phyloP scores from a whole-genome alignment of 1,140 invertebrate genomes.

The Halyomorpha halys region DNA sequence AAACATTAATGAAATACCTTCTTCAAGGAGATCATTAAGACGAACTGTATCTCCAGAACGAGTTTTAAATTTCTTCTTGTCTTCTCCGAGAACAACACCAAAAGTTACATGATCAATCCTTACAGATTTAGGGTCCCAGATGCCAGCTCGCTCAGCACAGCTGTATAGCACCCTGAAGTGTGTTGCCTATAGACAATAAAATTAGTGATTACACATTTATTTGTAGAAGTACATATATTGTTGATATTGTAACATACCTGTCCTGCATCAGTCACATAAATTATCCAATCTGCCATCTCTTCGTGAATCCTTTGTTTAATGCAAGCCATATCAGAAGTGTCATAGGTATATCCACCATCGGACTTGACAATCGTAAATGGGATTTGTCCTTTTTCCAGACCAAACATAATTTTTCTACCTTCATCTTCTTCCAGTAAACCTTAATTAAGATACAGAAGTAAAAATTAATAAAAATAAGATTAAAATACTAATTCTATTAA shows the following conservation, averaged over 20 bases:
- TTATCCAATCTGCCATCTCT: constrained; percentile 80
- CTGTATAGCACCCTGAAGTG: constrained; percentile 72
- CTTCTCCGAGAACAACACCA: constrained; percentile 95
- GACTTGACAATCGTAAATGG: constrained; percentile 95
- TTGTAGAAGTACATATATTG: neutral
- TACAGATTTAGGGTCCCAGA: constrained; percentile 49
- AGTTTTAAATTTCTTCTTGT: constrained; percentile 99
- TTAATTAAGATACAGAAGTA: constrained; percentile 23
- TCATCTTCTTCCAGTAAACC: constrained; percentile 74
- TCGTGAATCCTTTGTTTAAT: constrained; percentile 79
- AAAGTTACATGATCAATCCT: constrained; percentile 87
- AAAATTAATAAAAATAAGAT: constrained; percentile 21
- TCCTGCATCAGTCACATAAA: constrained; percentile 93
- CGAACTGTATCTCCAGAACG: constrained; percentile 92
- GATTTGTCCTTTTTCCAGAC: constrained; percentile 46
- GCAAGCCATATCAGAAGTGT: constrained; percentile 94
- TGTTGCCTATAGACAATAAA: constrained; percentile 41
- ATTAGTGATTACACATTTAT: neutral
- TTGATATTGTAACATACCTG: constrained; percentile 52
- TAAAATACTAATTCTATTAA: constrained; percentile 15
- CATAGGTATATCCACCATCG: constrained; percentile 98
- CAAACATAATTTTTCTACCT: constrained; percentile 89
- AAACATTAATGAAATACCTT: constrained; percentile 47
- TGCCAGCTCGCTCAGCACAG: constrained; percentile 60
- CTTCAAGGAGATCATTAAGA: constrained; percentile 82